Conservation (phyloP, 2,797 vertebrate genomes). For the Enteromius paludinosus region DNA sequence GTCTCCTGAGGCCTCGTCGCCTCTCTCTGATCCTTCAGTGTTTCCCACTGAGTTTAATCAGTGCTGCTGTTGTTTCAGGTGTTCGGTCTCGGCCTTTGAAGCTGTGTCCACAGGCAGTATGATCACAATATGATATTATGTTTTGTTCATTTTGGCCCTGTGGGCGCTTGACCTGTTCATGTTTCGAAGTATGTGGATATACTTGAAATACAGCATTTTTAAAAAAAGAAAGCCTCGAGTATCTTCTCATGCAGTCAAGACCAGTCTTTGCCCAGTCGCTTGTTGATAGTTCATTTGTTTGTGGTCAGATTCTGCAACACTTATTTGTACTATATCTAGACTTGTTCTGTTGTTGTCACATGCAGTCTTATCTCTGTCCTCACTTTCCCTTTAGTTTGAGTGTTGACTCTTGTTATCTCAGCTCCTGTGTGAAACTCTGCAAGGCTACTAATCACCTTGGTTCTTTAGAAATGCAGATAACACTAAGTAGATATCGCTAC, state of each 20-base stretch:
- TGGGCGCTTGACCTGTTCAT: background rate
- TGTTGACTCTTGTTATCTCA: conserved; percentile 10
- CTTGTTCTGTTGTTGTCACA: background rate
- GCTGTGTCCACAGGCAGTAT: conserved; percentile 11
- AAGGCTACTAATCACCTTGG: background rate
- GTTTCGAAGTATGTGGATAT: background rate
- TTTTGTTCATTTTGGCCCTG: conserved; percentile 8
- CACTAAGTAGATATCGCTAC: background rate
- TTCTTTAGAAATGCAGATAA: conserved; percentile 8
- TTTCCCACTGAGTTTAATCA: conserved; percentile 35
- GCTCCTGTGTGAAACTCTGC: background rate
- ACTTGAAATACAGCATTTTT: background rate
- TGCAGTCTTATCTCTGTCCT: background rate
- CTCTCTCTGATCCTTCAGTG: background rate
- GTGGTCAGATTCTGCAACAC: background rate
- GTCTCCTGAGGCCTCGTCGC: background rate
- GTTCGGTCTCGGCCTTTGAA: background rate
- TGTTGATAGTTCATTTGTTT: background rate
- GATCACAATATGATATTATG: conserved; percentile 8
- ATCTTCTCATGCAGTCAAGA: background rate
- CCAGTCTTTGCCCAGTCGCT: background rate
- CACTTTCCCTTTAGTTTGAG: background rate
- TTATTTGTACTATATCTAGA: background rate
- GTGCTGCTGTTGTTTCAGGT: conserved; percentile 56
- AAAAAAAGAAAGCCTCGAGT: background rate